Evolutionary conservation across 2,113 vertebrate genomes (phyloP).

Genomic region (Pollimyrus isidori): DNA sequence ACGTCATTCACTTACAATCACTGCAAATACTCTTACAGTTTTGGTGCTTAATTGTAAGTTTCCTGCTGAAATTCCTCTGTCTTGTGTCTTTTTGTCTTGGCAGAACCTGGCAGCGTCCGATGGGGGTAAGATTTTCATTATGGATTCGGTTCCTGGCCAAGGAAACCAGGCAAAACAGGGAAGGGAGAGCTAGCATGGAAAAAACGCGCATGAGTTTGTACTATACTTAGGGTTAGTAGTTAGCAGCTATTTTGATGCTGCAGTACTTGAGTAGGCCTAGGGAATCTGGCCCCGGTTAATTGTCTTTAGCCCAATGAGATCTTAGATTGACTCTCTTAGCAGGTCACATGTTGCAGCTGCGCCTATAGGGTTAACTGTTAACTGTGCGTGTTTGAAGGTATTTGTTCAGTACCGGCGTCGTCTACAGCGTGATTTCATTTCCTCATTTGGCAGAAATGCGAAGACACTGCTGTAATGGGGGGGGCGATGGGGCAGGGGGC

Average conservation of each 20-base stretch:
- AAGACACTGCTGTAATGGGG: background rate
- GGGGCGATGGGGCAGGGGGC: background rate
- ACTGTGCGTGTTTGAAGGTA: background rate
- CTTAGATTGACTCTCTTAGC: background rate
- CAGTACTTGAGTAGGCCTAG: background rate
- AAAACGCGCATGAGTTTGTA: background rate
- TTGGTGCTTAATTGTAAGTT: background rate
- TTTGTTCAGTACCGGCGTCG: background rate
- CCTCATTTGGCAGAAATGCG: background rate
- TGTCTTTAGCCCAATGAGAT: background rate
- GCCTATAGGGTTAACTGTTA: background rate
- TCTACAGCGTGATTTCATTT: background rate
- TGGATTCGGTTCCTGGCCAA: slow-evolving; percentile 12
- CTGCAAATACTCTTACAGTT: background rate
- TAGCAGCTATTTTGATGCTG: background rate
- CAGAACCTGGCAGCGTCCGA: slow-evolving; percentile 70
- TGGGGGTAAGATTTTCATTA: slow-evolving; percentile 57
- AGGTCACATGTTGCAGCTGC: background rate
- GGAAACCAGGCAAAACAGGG: background rate
- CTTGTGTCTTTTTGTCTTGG: slow-evolving; percentile 23
- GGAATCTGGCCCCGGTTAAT: background rate
- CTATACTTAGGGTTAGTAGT: background rate
- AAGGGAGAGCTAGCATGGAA: background rate
- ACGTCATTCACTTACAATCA: background rate
- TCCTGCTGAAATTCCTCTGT: slow-evolving; percentile 4